These are phyloP conservation scores for Eidolon helvum DNA, from an alignment of 2,113 vertebrate species.

Conservation along the genomic window DNA sequence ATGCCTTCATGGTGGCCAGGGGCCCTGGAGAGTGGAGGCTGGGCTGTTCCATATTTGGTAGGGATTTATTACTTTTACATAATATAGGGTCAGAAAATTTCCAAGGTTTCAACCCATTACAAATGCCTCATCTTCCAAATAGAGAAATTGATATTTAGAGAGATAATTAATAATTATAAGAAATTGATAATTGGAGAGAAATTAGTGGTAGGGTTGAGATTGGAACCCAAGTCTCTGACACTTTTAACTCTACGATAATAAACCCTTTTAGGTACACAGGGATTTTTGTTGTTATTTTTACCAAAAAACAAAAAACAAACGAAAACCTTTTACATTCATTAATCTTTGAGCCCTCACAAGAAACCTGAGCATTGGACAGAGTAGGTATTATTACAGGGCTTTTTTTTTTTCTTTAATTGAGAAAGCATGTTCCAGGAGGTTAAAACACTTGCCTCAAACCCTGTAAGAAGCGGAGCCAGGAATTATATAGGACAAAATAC, in stretches of 20 bases:
- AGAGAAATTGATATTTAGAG: neutral
- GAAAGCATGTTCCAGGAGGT: neutral
- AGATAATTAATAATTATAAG: too few relatives aligned
- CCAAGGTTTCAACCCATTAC: neutral
- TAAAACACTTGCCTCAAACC: neutral
- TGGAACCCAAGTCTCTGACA: neutral
- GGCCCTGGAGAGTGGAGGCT: constrained; percentile 90
- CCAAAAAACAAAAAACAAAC: neutral
- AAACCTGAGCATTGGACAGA: neutral
- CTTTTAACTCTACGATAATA: neutral
- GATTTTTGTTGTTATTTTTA: neutral
- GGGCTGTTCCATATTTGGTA: constrained; percentile 88
- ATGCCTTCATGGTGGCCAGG: constrained; percentile 87
- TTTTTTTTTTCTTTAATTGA: neutral
- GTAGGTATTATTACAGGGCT: neutral
- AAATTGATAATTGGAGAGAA: neutral
- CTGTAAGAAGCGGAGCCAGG: neutral
- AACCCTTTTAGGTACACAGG: neutral
- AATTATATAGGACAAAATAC: neutral
- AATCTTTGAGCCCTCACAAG: neutral
- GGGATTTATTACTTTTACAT: neutral
- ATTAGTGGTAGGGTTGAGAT: neutral
- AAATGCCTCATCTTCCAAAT: neutral
- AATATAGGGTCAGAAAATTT: neutral
- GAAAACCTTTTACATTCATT: neutral